Percentiles rank a stretch among this genome's conserved stretches.
These are phyloP conservation scores for Halocynthia aurantium DNA, from an alignment of 23 tunicate species.

Conservation along the genomic window DNA sequence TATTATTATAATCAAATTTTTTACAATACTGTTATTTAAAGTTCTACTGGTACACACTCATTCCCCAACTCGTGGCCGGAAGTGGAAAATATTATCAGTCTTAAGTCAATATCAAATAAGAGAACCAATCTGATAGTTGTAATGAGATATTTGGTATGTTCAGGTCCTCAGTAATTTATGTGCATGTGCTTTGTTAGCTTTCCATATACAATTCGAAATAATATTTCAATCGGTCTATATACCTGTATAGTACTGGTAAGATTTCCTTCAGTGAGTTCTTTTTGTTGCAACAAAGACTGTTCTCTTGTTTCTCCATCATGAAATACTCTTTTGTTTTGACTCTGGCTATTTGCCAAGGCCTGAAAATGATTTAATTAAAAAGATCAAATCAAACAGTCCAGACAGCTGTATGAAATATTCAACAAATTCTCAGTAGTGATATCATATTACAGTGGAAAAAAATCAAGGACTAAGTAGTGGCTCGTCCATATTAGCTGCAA, in stretches of 20 bases:
- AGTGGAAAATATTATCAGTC: neutral
- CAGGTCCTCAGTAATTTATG: too few relatives aligned
- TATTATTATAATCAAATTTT: neutral
- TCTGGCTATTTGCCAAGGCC: slow-evolving; percentile 69
- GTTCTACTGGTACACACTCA: neutral
- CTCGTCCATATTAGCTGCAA: too few relatives aligned
- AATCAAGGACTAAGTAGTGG: too few relatives aligned
- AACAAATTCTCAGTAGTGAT: too few relatives aligned
- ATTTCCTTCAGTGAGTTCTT: slow-evolving; percentile 53
- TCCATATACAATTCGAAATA: neutral
- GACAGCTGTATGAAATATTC: too few relatives aligned
- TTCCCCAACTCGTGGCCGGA: too few relatives aligned
- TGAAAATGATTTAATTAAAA: slow-evolving; percentile 21
- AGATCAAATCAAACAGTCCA: slow-evolving; percentile 5
- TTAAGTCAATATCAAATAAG: too few relatives aligned
- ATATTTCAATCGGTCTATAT: neutral
- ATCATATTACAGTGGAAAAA: too few relatives aligned
- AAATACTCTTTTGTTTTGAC: slow-evolving; percentile 58
- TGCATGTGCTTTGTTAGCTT: neutral
- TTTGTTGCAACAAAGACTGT: slow-evolving; percentile 43
- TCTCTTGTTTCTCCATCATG: slow-evolving; percentile 84
- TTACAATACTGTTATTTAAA: neutral
- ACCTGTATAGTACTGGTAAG: slow-evolving; percentile 27
- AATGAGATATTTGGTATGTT: neutral
- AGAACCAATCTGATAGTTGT: too few relatives aligned